Base-by-base conservation (phyloP, 1,140 invertebrate species). In the Agrypnia vestita region DNA sequence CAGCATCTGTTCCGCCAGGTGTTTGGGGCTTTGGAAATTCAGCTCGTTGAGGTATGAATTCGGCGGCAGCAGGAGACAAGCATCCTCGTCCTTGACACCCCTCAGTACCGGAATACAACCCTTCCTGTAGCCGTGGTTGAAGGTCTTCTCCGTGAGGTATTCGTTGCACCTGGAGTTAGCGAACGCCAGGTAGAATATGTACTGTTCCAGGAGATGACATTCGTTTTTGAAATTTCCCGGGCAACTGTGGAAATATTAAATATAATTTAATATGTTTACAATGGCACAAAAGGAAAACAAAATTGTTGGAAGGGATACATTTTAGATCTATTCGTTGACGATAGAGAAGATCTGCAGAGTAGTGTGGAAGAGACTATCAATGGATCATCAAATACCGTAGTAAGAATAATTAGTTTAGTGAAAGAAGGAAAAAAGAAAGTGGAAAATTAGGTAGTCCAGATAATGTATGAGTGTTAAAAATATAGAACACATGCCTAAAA, bases 181-280 rank as follows among this genome's bases (percentile, higher is more conserved):
- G 79, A 96, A 94, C 0, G 94, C 90, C 47, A 96, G 85, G 84
- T 95, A 96, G 84, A 96, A 96, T 81, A 94, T 90, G 85, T 95
- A 96, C 0, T 87, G 62, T 0, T 89, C 83, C 10, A 94, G 85
- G 12, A 85, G 59, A 1, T 86, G 82, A 81, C 94, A 95, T 79
- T 93, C 92, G 0, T 80, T 82, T 72, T 80, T 85, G 76, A 93
- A 92, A 83, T 93, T 91, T 19, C 92, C 92, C 0, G 92, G 91
- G 84, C 94, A 94, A 43, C 90, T 91, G 85, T 83, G 90, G 89
- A 46, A 47, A 47, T 47, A 6, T 35, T 6, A 35, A 35, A 35
- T 3, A 35, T 35, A 35, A n/a, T n/a, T n/a, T n/a, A n/a, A n/a
- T n/a, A n/a, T n/a, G n/a, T n/a, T n/a, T n/a, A n/a, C n/a, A n/a